Percentiles rank a stretch among this genome's conserved stretches.
Conservation (phyloP, 2,797 vertebrate genomes). For the Cyprinodon diabolis region DNA sequence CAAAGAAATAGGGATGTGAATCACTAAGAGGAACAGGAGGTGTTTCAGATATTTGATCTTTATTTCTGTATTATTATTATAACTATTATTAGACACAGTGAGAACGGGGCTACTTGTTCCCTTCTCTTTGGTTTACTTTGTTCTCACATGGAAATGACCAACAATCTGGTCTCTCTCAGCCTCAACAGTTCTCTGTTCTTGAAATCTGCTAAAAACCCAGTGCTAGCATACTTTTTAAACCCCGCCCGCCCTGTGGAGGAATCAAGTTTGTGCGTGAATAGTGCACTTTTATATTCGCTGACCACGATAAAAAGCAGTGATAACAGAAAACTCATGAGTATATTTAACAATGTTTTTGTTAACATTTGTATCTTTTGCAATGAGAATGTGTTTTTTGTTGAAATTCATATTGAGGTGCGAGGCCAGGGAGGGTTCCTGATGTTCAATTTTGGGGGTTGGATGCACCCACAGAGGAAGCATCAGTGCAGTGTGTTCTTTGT, state of each 20-base stretch:
- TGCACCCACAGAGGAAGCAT: conserved; percentile 37
- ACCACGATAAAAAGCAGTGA: conserved; percentile 62
- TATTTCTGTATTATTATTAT: conserved; percentile 72
- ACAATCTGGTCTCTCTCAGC: conserved; percentile 64
- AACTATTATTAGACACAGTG: conserved; percentile 68
- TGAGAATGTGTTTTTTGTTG: conserved; percentile 59
- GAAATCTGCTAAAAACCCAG: conserved; percentile 64
- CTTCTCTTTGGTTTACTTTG: conserved; percentile 64
- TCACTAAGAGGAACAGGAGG: conserved; percentile 79
- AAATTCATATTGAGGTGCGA: conserved; percentile 77
- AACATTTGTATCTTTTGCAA: conserved; percentile 80
- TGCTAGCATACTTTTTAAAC: conserved; percentile 66
- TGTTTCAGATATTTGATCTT: conserved; percentile 73
- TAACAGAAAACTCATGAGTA: conserved; percentile 68
- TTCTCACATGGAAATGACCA: conserved; percentile 69
- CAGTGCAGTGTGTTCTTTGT: conserved; percentile 71
- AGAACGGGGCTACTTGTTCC: conserved; percentile 63
- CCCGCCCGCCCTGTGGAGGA: conserved; percentile 51
- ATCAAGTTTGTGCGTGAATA: conserved; percentile 78
- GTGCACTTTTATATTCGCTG: conserved; percentile 84
- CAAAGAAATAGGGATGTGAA: conserved; percentile 76
- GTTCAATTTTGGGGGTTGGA: conserved; percentile 9
- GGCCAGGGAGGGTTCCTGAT: conserved; percentile 26
- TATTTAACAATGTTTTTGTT: conserved; percentile 83
- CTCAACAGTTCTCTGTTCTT: conserved; percentile 66